Percentiles rank a stretch among this genome's conserved stretches.
Evolutionary conservation across 1,140 invertebrate genomes (phyloP).

Genomic region (Ceratitis capitata): DNA sequence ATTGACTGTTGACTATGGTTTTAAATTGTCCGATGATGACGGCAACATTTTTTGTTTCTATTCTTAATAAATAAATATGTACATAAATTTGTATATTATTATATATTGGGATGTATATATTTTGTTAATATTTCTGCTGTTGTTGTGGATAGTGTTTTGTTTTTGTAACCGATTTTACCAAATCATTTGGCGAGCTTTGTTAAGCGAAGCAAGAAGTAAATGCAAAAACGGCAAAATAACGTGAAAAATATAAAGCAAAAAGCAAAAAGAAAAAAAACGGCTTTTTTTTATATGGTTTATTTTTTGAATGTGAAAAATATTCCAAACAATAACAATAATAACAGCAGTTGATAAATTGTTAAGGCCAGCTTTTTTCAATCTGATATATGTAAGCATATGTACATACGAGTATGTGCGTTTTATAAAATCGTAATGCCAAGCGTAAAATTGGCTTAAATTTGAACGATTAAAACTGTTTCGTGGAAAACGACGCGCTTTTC

Average conservation of each 20-base stretch:
- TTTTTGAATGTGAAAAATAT: not conserved
- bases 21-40: not conserved
- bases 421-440: not conserved
- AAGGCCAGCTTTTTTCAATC: not conserved
- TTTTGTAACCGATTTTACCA: not conserved
- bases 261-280: not conserved
- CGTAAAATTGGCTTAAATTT: conserved; percentile 23
- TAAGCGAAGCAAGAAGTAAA: not conserved
- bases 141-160: not conserved
- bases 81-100: not conserved
- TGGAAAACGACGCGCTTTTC: not conserved
- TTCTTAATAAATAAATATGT: not conserved
- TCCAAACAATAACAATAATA: not conserved
- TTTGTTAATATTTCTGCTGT: not conserved
- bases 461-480: not conserved
- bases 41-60: not conserved
- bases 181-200: not conserved
- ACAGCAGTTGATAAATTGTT: not conserved
- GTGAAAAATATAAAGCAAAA: not conserved
- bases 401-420: not conserved
- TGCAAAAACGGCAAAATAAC: not conserved
- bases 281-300: no score
- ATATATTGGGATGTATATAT: not conserved
- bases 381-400: not conserved
- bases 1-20: not conserved